These are phyloP conservation scores for Calcarius lapponicus DNA, from an alignment of 2,797 vertebrate genomes.

Conservation along the genomic window DNA sequence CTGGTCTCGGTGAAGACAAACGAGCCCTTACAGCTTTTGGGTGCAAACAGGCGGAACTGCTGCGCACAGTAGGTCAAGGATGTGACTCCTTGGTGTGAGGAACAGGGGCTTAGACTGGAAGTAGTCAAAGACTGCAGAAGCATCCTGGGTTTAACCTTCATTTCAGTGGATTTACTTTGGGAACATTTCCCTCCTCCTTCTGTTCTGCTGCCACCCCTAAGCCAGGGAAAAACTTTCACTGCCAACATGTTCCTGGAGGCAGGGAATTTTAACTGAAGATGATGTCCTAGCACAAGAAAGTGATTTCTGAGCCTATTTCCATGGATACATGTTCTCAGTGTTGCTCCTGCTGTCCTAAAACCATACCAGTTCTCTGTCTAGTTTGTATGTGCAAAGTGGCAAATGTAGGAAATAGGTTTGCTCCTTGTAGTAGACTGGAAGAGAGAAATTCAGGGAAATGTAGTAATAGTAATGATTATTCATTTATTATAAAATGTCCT, in stretches of 20 bases:
- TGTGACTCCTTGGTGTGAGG: not conserved
- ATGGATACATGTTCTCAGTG: not conserved
- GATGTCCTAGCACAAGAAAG: not conserved
- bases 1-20: conserved; percentile 31
- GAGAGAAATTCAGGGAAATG: not conserved
- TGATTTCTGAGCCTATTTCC: not conserved
- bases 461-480: not conserved
- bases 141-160: not conserved
- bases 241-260: not conserved
- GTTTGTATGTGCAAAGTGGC: not conserved
- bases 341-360: not conserved
- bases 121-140: not conserved
- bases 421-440: not conserved
- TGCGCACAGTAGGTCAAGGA: not conserved
- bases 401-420: not conserved
- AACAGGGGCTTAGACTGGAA: not conserved
- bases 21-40: not conserved
- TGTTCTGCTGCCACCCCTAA: not conserved
- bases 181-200: not conserved
- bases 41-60: not conserved
- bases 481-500: not conserved
- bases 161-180: not conserved
- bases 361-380: not conserved
- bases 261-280: not conserved
- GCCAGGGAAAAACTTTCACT: not conserved